Percentiles rank a stretch among this genome's conserved stretches.
Conservation (phyloP, 1,140 invertebrate genomes). For the Halictus rubicundus region DNA sequence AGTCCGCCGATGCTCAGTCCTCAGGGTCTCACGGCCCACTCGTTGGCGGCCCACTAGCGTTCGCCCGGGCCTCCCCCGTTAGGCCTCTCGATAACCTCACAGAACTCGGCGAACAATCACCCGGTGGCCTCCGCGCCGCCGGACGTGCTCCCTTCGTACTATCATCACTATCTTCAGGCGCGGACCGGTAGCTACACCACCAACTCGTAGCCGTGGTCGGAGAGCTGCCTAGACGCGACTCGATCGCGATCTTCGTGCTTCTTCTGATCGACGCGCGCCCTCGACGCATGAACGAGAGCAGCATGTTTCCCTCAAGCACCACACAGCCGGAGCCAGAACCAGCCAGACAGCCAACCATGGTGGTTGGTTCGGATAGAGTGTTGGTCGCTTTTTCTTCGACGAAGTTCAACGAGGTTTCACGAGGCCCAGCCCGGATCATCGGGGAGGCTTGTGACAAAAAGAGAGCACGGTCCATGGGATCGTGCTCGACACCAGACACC, state of each 20-base stretch:
- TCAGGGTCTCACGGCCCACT: conserved; percentile 89
- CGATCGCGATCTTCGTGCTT: conserved; percentile 15
- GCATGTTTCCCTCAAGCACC: neutral
- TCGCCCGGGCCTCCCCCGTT: conserved; percentile 84
- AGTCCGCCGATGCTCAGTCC: conserved; percentile 91
- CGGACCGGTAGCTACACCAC: conserved; percentile 73
- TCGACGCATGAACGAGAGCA: neutral
- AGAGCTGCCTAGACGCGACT: conserved; percentile 26
- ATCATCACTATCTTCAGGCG: conserved; percentile 79
- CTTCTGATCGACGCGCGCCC: neutral
- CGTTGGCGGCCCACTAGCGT: conserved; percentile 94
- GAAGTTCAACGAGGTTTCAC: conserved; percentile 58
- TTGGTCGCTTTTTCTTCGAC: conserved; percentile 10
- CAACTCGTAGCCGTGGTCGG: conserved; percentile 73
- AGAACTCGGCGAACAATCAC: conserved; percentile 69
- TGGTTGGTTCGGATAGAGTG: too few relatives aligned
- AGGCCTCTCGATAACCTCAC: conserved; percentile 80
- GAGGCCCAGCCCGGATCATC: conserved; percentile 68
- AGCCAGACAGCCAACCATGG: too few relatives aligned
- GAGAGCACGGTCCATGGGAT: conserved; percentile 5
- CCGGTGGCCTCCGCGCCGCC: conserved; percentile 63
- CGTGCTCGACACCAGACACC: neutral
- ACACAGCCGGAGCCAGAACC: too few relatives aligned
- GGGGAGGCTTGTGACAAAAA: conserved; percentile 71
- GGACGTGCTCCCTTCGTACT: conserved; percentile 76